phyloP scores from a whole-genome alignment of 2,797 vertebrate species.

The Etheostoma perlongum region DNA sequence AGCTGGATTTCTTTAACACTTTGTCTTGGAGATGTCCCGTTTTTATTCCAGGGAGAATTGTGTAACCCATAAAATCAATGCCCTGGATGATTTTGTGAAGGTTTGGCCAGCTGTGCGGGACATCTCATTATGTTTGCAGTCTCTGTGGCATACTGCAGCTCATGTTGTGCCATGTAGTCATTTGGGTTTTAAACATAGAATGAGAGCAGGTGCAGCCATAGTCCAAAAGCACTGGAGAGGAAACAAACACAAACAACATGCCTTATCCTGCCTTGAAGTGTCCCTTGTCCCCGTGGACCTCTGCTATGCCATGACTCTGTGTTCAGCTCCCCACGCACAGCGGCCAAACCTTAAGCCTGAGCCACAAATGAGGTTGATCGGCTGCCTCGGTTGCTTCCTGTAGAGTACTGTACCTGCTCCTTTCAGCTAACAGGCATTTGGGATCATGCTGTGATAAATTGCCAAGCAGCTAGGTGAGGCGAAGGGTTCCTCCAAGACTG shows the following conservation, averaged over 20 bases:
- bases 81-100: constrained; percentile 63
- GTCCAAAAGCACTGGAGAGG: constrained; percentile 68
- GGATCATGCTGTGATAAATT: constrained; percentile 79
- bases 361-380: constrained; percentile 42
- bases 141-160: constrained; percentile 59
- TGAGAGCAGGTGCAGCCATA: constrained; percentile 74
- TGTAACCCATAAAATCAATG: constrained; percentile 72
- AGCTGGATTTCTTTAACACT: constrained; percentile 37
- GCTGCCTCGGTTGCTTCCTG: constrained; percentile 3
- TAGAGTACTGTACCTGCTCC: constrained; percentile 42
- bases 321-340: constrained; percentile 38
- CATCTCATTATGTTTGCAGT: constrained; percentile 69
- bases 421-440: constrained; percentile 48
- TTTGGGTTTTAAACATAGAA: constrained; percentile 65
- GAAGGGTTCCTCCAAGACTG: constrained; percentile 67
- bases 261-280: constrained; percentile 76
- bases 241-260: constrained; percentile 78
- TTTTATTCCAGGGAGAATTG: constrained; percentile 46
- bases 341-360: constrained; percentile 36
- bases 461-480: constrained; percentile 51
- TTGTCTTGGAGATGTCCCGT: constrained; percentile 53
- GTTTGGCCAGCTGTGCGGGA: constrained; percentile 61
- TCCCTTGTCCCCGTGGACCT: constrained; percentile 62
- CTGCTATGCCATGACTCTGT: constrained; percentile 62
- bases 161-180: constrained; percentile 59